A percentile compares a stretch with the other conserved stretches of the same genome.
These are phyloP conservation scores for Blastobasis adustella DNA, from an alignment of 2,888 invertebrate genomes.

Conservation along the genomic window DNA sequence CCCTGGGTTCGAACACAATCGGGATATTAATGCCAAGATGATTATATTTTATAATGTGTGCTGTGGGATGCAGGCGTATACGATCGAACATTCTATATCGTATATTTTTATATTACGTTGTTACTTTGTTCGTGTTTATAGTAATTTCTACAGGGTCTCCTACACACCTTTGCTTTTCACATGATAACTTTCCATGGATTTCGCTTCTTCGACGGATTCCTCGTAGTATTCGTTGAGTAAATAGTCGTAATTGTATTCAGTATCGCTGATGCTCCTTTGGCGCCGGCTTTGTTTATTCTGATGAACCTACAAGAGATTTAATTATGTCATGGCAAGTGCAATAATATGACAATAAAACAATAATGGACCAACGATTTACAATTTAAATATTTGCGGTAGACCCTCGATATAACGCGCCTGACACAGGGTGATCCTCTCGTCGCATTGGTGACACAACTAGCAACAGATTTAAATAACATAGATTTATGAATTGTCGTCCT, in stretches of 20 bases:
- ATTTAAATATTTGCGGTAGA: not conserved
- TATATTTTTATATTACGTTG: too few species aligned
- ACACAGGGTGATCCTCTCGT: not conserved
- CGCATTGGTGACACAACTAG: not conserved
- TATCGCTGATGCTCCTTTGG: not conserved
- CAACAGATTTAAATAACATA: not conserved
- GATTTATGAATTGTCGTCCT: too few species aligned
- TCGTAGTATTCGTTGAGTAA: constrained; percentile 61
- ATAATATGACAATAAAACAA: too few species aligned
- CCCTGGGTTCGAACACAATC: too few species aligned
- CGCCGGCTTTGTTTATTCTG: not conserved
- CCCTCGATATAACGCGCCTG: not conserved
- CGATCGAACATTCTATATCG: too few species aligned
- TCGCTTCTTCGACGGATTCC: constrained; percentile 35
- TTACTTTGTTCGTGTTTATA: too few species aligned
- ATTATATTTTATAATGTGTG: too few species aligned
- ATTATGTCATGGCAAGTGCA: not conserved
- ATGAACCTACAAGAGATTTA: not conserved
- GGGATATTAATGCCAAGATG: too few species aligned
- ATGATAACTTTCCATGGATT: constrained; percentile 40
- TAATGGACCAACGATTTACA: too few species aligned
- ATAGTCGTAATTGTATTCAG: constrained; percentile 45
- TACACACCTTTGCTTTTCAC: too few species aligned
- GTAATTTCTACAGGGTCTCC: too few species aligned
- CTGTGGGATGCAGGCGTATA: too few species aligned